Percentiles rank a stretch among this genome's conserved stretches.
These are phyloP conservation scores for Drosophila dunni DNA, from an alignment of 1,140 invertebrate genomes.

Conservation along the genomic window DNA sequence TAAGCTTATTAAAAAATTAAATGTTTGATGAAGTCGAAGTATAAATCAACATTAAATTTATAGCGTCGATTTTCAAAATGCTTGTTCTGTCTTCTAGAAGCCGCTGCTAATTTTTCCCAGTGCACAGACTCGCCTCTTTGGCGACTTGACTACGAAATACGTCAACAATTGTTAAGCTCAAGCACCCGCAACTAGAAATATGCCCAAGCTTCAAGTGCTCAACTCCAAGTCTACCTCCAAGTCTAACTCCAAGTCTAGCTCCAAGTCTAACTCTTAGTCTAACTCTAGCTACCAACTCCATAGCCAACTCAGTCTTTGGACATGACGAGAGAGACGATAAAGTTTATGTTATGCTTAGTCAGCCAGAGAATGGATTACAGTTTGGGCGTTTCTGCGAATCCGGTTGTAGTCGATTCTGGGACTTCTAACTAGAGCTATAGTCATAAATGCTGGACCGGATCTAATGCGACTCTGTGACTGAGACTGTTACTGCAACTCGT, in stretches of 20 bases:
- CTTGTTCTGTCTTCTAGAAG: no score
- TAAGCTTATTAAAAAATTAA: no score
- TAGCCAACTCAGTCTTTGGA: not conserved
- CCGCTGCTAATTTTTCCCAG: no score
- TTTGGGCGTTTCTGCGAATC: constrained; percentile 58
- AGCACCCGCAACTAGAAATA: constrained; percentile 74
- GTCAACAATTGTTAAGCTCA: constrained; percentile 65
- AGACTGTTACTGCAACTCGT: not conserved
- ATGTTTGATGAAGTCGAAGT: no score
- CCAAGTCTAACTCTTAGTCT: not conserved
- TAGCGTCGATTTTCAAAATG: no score
- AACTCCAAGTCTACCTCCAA: constrained; percentile 41
- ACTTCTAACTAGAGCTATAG: constrained; percentile 28
- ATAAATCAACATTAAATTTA: no score
- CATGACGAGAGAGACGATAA: constrained; percentile 58
- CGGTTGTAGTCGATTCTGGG: constrained; percentile 39
- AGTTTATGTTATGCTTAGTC: constrained; percentile 45
- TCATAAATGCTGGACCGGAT: constrained; percentile 44
- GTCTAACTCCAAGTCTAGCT: constrained; percentile 24
- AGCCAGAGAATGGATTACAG: constrained; percentile 37
- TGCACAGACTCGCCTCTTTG: constrained; percentile 35
- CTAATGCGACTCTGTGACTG: constrained; percentile 34
- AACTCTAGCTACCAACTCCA: not conserved
- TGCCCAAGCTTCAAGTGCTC: constrained; percentile 38
- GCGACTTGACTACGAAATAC: constrained; percentile 48